Base-by-base conservation (phyloP, 2,888 invertebrate species). In the Latrodectus hesperus region DNA sequence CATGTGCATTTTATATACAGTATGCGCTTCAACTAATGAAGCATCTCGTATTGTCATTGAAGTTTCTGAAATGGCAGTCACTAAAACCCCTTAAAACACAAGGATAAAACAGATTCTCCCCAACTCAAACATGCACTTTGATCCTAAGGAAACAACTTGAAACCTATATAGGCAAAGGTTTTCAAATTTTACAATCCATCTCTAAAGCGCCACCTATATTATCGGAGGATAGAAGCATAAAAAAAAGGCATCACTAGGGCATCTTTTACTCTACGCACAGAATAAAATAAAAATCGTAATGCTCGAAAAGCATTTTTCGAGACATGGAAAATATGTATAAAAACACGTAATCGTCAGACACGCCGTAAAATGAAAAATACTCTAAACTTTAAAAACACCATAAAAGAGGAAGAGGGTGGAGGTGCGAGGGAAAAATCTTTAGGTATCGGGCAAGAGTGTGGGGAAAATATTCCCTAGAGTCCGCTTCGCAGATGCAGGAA, bases 301-400 rank as follows among this genome's bases (percentile, higher is more conserved):
- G 53, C 53, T 17, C 73, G 49, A 11, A 73, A 52, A 51, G 16
- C 53, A 52, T 73, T 73, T 49, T 73, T 17, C 53, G 17, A 53
- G 60, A 60, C 12, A n/a, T 16, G 60, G 60, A 60, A 60, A 49
- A 17, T 51, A 16, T 49, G 51, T 73, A 78, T 51, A 72, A 73
- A 26, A 53, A 17, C 84, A 65, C 53, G 72, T 80, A 85, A 85
- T 85, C 85, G 79, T 52, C 51, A 64, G 73, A 71, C 86, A 76
- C 67, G 86, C 77, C 51, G 65, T 87, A 87, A 87, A 87, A 86
- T 87, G 81, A 82, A 87, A 87, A 87, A 87, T 87, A 81, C 86
- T 77, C 80, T 77, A 81, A 87, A 87, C 86, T 87, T 87, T 87
- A 87, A 87, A 87, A 87, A 76, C 64, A 76, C 77, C 76, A 81